phyloP scores from a whole-genome alignment of 2,113 vertebrate genomes.

The Columba janthina region DNA sequence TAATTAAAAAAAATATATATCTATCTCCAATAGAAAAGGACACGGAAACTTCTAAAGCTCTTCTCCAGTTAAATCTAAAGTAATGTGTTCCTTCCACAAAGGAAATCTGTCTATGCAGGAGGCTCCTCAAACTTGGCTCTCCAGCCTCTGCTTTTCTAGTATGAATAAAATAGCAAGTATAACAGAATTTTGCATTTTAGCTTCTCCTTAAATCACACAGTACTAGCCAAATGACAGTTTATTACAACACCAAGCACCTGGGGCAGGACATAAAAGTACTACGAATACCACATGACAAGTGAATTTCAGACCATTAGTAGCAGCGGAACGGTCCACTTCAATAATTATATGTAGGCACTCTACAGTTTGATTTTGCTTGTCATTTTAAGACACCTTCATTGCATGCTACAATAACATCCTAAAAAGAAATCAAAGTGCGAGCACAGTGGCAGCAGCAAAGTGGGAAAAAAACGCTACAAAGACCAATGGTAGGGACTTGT shows the following conservation, averaged over 20 bases:
- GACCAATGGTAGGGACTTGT: not conserved
- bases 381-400: not conserved
- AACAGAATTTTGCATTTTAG: not conserved
- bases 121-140: not conserved
- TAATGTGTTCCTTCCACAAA: fast-evolving
- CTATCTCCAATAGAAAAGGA: not conserved
- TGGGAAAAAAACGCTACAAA: not conserved
- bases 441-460: not conserved
- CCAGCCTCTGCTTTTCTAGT: not conserved
- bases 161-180: not conserved
- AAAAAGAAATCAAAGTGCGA: not conserved
- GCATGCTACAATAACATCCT: not conserved
- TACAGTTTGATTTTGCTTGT: not conserved
- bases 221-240: not conserved
- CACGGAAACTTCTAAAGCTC: not conserved
- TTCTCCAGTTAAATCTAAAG: not conserved
- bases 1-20: not conserved
- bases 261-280: not conserved
- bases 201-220: not conserved
- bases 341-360: not conserved
- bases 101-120: not conserved
- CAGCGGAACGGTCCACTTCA: not conserved
- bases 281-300: fast-evolving
- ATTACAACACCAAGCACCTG: not conserved
- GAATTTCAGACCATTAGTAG: not conserved